Evolutionary conservation across 2,888 invertebrate species (phyloP).

Genomic region (Apomyelois bistriatella): DNA sequence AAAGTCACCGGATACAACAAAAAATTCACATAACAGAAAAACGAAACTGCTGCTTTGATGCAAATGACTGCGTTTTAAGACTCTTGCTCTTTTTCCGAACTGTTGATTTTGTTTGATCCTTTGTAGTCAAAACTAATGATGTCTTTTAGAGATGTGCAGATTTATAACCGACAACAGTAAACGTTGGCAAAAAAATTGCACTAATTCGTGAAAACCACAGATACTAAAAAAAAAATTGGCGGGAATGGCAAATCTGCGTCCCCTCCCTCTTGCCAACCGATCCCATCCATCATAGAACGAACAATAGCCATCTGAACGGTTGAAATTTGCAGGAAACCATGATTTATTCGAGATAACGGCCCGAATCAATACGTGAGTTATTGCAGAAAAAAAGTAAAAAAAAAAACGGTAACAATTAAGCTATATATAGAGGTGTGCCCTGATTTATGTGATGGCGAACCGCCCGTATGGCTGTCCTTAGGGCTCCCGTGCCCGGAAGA

Average conservation of each 20-base stretch:
- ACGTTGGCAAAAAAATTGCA: background rate
- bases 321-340: slow-evolving; percentile 48
- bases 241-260: background rate
- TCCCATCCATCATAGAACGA: slow-evolving; percentile 38
- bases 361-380: slow-evolving; percentile 12
- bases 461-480: slow-evolving; percentile 4
- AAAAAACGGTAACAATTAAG: slow-evolving; percentile 34
- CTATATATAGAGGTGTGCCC: slow-evolving; percentile 26
- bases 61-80: background rate
- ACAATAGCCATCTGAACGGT: slow-evolving; percentile 38
- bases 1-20: slow-evolving; percentile 6
- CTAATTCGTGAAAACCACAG: background rate
- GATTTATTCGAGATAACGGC: slow-evolving; percentile 42
- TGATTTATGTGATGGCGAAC: slow-evolving; percentile 23
- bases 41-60: background rate
- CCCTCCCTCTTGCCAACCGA: slow-evolving; percentile 2
- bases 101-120: slow-evolving; percentile 4
- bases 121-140: background rate
- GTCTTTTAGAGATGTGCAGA: background rate
- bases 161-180: slow-evolving; percentile 1
- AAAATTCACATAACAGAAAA: background rate
- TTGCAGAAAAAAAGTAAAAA: slow-evolving; percentile 16
- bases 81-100: background rate
- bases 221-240: slow-evolving; percentile 1
- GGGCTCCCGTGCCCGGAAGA: slow-evolving; percentile 4